These are phyloP conservation scores for Xylocampa areola DNA, from an alignment of 2,888 invertebrate genomes.

Conservation along the genomic window DNA sequence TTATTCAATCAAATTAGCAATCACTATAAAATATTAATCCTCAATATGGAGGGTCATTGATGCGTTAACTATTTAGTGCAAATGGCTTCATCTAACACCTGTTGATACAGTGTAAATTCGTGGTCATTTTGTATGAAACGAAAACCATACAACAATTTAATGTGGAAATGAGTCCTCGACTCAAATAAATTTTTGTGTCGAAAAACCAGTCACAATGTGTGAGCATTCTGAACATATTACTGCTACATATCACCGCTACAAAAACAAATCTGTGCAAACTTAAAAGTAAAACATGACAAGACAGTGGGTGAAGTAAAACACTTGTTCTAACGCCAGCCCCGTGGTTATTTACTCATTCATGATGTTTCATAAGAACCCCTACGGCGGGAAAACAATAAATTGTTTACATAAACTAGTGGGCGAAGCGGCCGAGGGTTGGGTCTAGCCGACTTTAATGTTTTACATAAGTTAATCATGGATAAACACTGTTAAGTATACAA, in stretches of 20 bases:
- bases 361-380: slow-evolving; percentile 67
- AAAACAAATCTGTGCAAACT: slow-evolving; percentile 45
- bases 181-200: slow-evolving; percentile 2
- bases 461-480: slow-evolving; percentile 22
- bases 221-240: slow-evolving; percentile 21
- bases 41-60: too few relatives aligned
- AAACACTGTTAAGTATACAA: slow-evolving; percentile 10
- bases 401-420: slow-evolving; percentile 53
- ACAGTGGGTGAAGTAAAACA: slow-evolving; percentile 56
- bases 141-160: background rate
- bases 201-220: slow-evolving; percentile 13
- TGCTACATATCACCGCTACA: slow-evolving; percentile 18
- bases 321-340: slow-evolving; percentile 66
- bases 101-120: background rate
- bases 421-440: slow-evolving; percentile 20
- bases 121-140: background rate
- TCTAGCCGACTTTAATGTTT: slow-evolving; percentile 4
- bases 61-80: background rate
- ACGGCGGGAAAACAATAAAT: slow-evolving; percentile 61
- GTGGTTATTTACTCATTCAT: slow-evolving; percentile 70
- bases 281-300: slow-evolving; percentile 37
- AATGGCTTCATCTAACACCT: background rate
- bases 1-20: too few relatives aligned
- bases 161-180: too few relatives aligned
- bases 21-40: too few relatives aligned